Conservation (phyloP, 2,797 vertebrate species). For the Sardinella longiceps region DNA sequence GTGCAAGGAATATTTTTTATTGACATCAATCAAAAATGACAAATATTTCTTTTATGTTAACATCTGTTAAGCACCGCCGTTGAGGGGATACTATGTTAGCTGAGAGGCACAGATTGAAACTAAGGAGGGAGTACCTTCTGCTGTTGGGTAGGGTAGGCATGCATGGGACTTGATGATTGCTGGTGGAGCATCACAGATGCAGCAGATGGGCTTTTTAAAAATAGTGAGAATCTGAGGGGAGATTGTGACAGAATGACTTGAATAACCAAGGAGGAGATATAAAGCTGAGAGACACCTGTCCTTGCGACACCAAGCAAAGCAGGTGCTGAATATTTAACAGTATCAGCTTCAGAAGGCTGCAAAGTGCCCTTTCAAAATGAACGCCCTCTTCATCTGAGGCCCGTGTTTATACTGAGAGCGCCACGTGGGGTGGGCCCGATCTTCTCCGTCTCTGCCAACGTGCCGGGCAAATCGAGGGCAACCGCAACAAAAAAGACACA, state of each 20-base stretch:
- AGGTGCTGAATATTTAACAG: background rate
- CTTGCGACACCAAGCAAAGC: no score
- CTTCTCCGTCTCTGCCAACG: slow-evolving; percentile 5
- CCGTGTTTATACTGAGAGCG: slow-evolving; percentile 14
- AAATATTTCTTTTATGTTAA: background rate
- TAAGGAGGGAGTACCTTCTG: background rate
- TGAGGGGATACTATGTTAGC: background rate
- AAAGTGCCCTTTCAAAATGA: slow-evolving; percentile 27
- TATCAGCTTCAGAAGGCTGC: background rate
- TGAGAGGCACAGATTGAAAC: background rate
- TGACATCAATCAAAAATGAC: background rate
- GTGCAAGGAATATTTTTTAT: background rate
- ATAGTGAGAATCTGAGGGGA: background rate
- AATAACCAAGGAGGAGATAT: background rate
- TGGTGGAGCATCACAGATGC: background rate
- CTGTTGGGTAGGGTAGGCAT: background rate
- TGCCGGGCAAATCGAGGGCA: slow-evolving; percentile 7
- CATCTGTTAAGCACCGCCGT: background rate
- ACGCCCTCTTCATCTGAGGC: background rate
- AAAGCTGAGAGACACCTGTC: background rate
- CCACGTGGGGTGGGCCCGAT: background rate
- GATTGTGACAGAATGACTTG: background rate
- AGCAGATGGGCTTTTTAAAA: background rate
- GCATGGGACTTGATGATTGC: background rate
- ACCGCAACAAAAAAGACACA: background rate